Evolutionary conservation across 2,113 vertebrate genomes (phyloP), one percentile per base, ranked within the genome.

Genomic region (Alosa alosa): DNA sequence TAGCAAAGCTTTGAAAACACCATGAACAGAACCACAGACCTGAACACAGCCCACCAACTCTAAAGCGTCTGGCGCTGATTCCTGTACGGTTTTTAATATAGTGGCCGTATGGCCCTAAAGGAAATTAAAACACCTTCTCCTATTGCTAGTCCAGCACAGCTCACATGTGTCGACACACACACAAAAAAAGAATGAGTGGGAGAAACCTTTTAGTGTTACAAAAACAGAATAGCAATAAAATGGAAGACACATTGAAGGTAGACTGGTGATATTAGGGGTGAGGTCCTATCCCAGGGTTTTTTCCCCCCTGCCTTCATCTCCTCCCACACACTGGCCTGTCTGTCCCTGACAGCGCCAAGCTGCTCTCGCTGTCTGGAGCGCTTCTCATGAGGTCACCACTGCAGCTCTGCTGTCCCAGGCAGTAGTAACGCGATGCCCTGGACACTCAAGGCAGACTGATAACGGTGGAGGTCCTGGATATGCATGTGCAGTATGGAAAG

Each of bases 361-460:
- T 89, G 88, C 86, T 92, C 89, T 55, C 84, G 81, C 84, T 78
- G 64, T 50, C 60, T 87, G 87, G 88, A 83, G 25, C 9, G 25
- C 13, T 91, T 94, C 87, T 17, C 90, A 92, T 93, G 90, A 94
- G 91, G 91, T 94, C 93, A 93, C 89, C 89, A 75, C 86, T 90
- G 78, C 50, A 31, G 90, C 90, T 60, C 55, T 18, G 20, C 18
- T 60, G 20, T 22, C 55, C 15, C 4, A 13, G 52, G 5, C 52
- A 11, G 31, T 31, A 55, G 52, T 55, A 55, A 55, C 17, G 15
- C 17, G 18, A 55, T 13, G 15, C 52, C 52, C 52, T 13, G 18
- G 17, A 55, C 52, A 55, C 17, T 6, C 4, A 60, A 22, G 0
- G 20, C 55, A 22, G 20, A 60, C 18, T 60, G 18, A 60, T 20